These are phyloP conservation scores for Pterostichus madidus DNA, from an alignment of 2,888 invertebrate genomes.

Conservation along the genomic window DNA sequence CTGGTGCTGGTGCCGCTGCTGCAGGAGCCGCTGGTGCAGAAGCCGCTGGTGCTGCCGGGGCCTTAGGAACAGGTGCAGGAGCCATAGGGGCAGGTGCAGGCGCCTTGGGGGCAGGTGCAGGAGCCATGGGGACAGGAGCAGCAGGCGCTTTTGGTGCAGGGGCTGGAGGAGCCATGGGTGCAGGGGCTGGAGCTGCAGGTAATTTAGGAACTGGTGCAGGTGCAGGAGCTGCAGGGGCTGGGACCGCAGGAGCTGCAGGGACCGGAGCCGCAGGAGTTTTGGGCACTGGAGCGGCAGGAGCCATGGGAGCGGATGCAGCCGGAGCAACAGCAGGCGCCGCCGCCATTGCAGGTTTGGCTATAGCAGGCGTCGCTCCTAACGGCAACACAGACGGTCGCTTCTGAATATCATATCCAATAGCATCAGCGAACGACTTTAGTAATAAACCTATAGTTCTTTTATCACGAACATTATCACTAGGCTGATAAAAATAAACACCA, in stretches of 20 bases:
- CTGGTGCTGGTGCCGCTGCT: conserved; percentile 63
- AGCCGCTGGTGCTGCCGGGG: conserved; percentile 66
- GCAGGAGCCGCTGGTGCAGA: conserved; percentile 68
- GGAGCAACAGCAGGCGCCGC: conserved; percentile 67
- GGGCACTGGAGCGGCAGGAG: no score
- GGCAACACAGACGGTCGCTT: conserved; percentile 73
- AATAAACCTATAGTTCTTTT: conserved; percentile 76
- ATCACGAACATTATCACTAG: conserved; percentile 69
- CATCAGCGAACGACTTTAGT: conserved; percentile 74
- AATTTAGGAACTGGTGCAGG: conserved; percentile 68
- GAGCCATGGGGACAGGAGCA: conserved; percentile 69
- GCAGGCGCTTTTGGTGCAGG: conserved; percentile 68
- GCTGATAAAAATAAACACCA: conserved; percentile 42
- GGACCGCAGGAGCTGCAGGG: no score
- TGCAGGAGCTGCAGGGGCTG: conserved; percentile 66
- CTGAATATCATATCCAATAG: conserved; percentile 76
- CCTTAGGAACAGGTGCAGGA: conserved; percentile 67
- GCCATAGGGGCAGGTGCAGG: conserved; percentile 68
- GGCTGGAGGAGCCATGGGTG: conserved; percentile 63
- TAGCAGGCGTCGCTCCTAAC: conserved; percentile 64
- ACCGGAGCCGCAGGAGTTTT: no score
- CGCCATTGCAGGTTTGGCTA: conserved; percentile 69
- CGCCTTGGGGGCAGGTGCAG: conserved; percentile 68
- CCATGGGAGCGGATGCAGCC: conserved; percentile 68
- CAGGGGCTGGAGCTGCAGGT: conserved; percentile 68